A percentile compares a stretch with the other conserved stretches of the same genome.
Conservation (phyloP, 2,113 vertebrate genomes). For the Capreolus pygargus region DNA sequence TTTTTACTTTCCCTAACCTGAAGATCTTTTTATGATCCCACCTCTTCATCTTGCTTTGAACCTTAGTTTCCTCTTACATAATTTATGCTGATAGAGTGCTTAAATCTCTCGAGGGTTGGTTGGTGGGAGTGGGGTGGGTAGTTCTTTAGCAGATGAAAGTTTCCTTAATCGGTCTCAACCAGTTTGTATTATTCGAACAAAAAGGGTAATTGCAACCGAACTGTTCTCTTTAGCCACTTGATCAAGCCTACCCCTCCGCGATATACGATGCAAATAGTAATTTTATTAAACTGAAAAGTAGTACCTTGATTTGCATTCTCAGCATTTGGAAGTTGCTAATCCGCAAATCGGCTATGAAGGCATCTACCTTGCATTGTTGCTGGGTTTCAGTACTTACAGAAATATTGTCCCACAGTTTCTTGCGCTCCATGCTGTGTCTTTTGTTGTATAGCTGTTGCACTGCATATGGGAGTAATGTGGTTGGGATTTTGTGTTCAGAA, state of each 20-base stretch:
- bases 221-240: not conserved
- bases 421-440: not conserved
- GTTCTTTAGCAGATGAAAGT: constrained; percentile 46
- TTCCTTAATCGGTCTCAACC: not conserved
- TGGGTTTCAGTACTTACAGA: not conserved
- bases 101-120: not conserved
- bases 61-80: constrained; percentile 62
- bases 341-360: not conserved
- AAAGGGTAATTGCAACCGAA: not conserved
- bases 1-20: constrained; percentile 47
- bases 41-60: constrained; percentile 37
- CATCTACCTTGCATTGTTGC: not conserved
- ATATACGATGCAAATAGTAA: not conserved
- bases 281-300: constrained; percentile 45
- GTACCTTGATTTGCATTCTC: not conserved
- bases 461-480: not conserved
- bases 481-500: not conserved
- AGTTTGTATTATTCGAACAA: not conserved
- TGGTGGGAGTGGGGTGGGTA: not conserved
- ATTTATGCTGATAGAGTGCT: constrained; percentile 21
- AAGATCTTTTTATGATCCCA: not conserved
- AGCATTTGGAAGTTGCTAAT: constrained; percentile 1
- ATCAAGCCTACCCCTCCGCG: not conserved
- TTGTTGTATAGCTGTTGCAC: not conserved
- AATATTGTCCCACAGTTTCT: not conserved